Evolutionary conservation across 2,888 invertebrate species (phyloP).

Genomic region (Lasioglossum marginatum): DNA sequence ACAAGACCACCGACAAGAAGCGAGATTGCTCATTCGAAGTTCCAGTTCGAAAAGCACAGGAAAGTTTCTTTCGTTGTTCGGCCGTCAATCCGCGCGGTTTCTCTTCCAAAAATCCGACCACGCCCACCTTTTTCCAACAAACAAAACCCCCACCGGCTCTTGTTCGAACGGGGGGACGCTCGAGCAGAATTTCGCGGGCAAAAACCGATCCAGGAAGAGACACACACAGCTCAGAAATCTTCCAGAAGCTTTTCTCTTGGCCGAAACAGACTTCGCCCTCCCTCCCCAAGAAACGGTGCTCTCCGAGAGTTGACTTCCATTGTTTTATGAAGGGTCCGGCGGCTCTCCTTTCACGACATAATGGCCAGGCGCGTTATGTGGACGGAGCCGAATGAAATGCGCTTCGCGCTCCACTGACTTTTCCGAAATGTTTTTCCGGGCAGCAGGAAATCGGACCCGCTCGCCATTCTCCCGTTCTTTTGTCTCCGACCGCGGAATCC

Average conservation of each 20-base stretch:
- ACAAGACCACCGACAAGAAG: neutral
- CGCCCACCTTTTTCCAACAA: neutral
- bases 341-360: slow-evolving; percentile 39
- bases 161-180: neutral
- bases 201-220: neutral
- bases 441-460: slow-evolving; percentile 48
- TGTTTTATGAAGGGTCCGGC: slow-evolving; percentile 57
- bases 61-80: neutral
- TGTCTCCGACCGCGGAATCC: slow-evolving; percentile 54
- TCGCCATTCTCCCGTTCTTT: slow-evolving; percentile 56
- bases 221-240: neutral
- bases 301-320: slow-evolving; percentile 42
- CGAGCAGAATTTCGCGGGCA: neutral
- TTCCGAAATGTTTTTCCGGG: slow-evolving; percentile 73
- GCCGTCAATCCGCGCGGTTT: neutral
- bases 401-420: slow-evolving; percentile 73
- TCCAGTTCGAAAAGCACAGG: neutral
- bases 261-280: slow-evolving; percentile 25
- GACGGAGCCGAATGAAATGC: slow-evolving; percentile 47
- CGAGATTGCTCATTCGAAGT: neutral
- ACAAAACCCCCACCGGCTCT: neutral
- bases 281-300: slow-evolving; percentile 30
- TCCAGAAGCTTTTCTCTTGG: slow-evolving; percentile 25
- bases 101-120: slow-evolving; percentile 1
- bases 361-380: neutral